phyloP scores from a whole-genome alignment of 2,113 vertebrate genomes.

The Sturnira hondurensis region DNA sequence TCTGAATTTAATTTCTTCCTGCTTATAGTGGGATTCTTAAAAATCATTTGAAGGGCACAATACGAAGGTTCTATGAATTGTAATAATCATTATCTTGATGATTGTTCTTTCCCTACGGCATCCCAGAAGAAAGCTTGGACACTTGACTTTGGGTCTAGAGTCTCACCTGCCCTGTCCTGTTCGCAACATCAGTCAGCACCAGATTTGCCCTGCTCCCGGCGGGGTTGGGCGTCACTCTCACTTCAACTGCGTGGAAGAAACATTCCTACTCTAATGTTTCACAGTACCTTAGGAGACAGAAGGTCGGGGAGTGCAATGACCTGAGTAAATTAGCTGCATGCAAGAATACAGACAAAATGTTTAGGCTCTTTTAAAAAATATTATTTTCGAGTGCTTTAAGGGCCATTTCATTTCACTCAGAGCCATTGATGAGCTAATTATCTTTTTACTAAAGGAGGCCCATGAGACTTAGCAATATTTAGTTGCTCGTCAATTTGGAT shows the following conservation, averaged over 20 bases:
- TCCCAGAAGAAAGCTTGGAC: neutral
- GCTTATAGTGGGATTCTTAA: conserved; percentile 56
- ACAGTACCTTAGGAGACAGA: neutral
- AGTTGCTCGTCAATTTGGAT: conserved; percentile 8
- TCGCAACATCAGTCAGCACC: neutral
- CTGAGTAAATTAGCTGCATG: neutral
- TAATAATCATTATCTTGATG: conserved; percentile 55
- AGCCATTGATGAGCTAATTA: conserved; percentile 66
- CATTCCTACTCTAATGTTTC: neutral
- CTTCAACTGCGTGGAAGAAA: neutral
- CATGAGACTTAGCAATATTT: conserved; percentile 41
- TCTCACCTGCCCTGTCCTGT: neutral
- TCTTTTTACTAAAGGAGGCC: conserved; percentile 54
- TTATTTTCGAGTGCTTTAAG: conserved; percentile 35
- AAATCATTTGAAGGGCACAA: conserved; percentile 62
- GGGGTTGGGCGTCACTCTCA: neutral
- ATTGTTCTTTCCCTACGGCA: neutral
- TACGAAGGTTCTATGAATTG: conserved; percentile 59
- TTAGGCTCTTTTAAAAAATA: conserved; percentile 35
- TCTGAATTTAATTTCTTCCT: conserved; percentile 76
- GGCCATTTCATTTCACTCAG: conserved; percentile 27
- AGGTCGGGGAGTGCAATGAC: neutral
- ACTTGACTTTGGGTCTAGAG: neutral
- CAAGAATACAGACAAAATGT: neutral
- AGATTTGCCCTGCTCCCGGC: neutral